These are phyloP conservation scores for Drosophila siamana DNA, from an alignment of 2,888 invertebrate genomes.

Conservation along the genomic window DNA sequence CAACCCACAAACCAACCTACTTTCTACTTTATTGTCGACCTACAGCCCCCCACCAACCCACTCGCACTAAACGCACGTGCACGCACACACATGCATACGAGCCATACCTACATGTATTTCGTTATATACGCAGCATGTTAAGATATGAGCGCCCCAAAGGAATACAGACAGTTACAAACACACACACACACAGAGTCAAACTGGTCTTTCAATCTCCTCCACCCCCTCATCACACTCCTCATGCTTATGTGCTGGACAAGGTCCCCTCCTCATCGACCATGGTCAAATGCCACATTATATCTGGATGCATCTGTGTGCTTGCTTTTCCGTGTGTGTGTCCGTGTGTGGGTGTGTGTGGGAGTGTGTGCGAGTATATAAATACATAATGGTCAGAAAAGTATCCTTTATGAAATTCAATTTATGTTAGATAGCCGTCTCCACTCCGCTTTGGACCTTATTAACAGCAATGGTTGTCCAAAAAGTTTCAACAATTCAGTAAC, in stretches of 20 bases:
- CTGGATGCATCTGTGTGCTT: constrained; percentile 19
- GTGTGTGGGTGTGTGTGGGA: background rate
- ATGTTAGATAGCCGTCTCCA: constrained; percentile 53
- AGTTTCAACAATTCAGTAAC: background rate
- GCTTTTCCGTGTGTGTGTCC: background rate
- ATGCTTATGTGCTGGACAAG: constrained; percentile 17
- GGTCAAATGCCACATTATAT: constrained; percentile 42
- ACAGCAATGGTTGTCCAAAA: constrained; percentile 20
- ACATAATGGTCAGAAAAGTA: constrained; percentile 69
- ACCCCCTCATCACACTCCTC: background rate
- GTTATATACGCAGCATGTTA: constrained; percentile 54
- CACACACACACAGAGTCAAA: constrained; percentile 4
- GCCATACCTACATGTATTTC: constrained; percentile 15
- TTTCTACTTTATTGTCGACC: constrained; percentile 31
- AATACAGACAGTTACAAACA: constrained; percentile 11
- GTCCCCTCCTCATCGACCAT: constrained; percentile 21
- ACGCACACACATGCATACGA: constrained; percentile 23
- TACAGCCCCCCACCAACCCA: constrained; percentile 11
- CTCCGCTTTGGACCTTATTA: constrained; percentile 26
- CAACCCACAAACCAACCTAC: constrained; percentile 23
- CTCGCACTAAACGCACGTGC: constrained; percentile 43
- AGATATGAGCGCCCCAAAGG: constrained; percentile 64
- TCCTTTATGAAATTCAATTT: constrained; percentile 76
- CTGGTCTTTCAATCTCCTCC: constrained; percentile 16
- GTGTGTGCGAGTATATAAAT: constrained; percentile 33